These are phyloP conservation scores for Cephus pygmeus DNA, from an alignment of 2,888 invertebrate species.

Conservation along the genomic window DNA sequence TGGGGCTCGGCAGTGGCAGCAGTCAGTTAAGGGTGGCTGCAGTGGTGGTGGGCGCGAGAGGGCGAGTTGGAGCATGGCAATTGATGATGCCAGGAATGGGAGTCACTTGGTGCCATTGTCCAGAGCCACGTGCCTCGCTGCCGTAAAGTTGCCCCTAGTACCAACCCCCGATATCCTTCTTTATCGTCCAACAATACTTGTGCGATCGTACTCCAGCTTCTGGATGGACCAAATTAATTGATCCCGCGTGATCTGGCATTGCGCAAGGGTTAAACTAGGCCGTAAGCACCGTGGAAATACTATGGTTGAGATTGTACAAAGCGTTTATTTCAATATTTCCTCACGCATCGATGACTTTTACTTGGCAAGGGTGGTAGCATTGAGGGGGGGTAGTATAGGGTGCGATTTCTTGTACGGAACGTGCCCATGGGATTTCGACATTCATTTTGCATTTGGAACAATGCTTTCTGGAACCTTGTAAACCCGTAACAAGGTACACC, in stretches of 20 bases:
- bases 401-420: conserved; percentile 30
- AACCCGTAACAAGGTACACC: background rate
- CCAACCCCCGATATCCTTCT: conserved; percentile 33
- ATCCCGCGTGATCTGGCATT: conserved; percentile 58
- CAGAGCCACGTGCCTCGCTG: conserved; percentile 55
- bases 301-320: conserved; percentile 16
- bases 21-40: conserved; percentile 20
- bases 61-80: conserved; percentile 51
- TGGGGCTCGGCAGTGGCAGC: conserved; percentile 44
- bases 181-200: background rate
- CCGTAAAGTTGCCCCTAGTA: conserved; percentile 19
- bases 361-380: background rate
- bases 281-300: conserved; percentile 59
- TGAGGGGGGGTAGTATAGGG: background rate
- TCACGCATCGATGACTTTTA: conserved; percentile 30
- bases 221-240: conserved; percentile 59
- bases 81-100: conserved; percentile 55
- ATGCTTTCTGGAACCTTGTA: background rate
- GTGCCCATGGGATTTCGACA: conserved; percentile 21
- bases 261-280: conserved; percentile 27
- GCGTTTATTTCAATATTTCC: conserved; percentile 28
- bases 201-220: conserved; percentile 19
- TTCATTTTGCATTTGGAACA: conserved; percentile 6
- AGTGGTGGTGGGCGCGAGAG: conserved; percentile 27
- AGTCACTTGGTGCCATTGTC: conserved; percentile 60